Base-by-base conservation (phyloP, 2,888 invertebrate genomes). In the Agonopterix arenella region DNA sequence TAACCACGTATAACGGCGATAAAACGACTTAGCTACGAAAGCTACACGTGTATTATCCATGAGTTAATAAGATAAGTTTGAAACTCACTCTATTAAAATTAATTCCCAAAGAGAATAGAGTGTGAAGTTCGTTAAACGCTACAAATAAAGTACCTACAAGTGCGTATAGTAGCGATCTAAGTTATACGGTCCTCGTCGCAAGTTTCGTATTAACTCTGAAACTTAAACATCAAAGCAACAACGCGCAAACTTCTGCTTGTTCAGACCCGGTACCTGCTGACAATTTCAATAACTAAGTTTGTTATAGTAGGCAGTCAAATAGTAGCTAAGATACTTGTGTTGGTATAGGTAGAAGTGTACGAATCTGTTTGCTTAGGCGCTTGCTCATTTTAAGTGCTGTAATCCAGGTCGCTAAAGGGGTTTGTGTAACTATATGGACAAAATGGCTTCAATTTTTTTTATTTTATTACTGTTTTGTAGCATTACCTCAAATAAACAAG, bases 231-330 rank as follows among this genome's bases (percentile, higher is more conserved):
- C 68, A 66, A 66, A 70, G 65, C 64, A 66, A 69, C 61, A 63
- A 59, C 56, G 61, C 58, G 53, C 45, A 46, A 62, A 65, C 60
- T 66, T 60, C 52, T 11, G 51, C 55, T 51, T 48, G 54, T 51
- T 36, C 53, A 55, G 61, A 55, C 57, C 53, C 62, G 49, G 56
- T 65, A 68, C 69, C 70, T 74, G 67, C 66, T 65, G 66, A 70
- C 70, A 68, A 67, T 73, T 72, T 70, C 70, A 73, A 73, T 75
- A 70, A 67, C 64, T 59, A 70, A 73, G 64, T 73, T 69, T 60
- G 60, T 66, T 66, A 58, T 64, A 62, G 59, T 56, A 52, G 48
- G 58, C 49, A 56, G 57, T 61, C 52, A 57, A 67, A 67, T 66
- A 62, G n/a, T 40, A 40, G 40, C 40, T 40, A n/a, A 40, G 9